Conservation (phyloP, 1,140 invertebrate genomes). For the Mylabris phalerata region DNA sequence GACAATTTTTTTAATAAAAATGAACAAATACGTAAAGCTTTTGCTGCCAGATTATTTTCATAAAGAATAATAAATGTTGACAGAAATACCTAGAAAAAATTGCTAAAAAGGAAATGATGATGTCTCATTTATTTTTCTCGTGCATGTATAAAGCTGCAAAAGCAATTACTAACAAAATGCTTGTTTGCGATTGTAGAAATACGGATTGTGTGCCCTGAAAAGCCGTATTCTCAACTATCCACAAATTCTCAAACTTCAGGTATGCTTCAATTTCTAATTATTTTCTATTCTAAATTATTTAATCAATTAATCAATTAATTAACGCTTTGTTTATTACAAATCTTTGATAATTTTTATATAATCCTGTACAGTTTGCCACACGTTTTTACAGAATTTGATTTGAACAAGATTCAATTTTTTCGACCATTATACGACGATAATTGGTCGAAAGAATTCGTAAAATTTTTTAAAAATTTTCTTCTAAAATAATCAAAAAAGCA, state of each 20-base stretch:
- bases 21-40: background rate
- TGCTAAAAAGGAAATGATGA: background rate
- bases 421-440: background rate
- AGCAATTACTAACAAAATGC: conserved; percentile 35
- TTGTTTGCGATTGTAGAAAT: conserved; percentile 43
- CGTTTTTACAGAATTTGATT: no score
- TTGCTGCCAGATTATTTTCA: conserved; percentile 6
- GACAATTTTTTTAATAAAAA: background rate
- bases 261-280: conserved; percentile 29
- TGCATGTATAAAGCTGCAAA: conserved; percentile 23
- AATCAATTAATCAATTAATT: background rate
- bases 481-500: background rate
- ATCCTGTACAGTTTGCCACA: background rate
- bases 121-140: background rate
- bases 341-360: background rate
- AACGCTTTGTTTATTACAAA: background rate
- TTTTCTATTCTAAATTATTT: conserved; percentile 4
- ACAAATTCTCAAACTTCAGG: conserved; percentile 42
- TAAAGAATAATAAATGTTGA: background rate
- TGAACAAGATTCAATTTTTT: background rate
- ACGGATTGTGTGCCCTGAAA: conserved; percentile 43
- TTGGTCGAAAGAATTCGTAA: background rate
- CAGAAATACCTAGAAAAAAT: background rate
- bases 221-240: conserved; percentile 42
- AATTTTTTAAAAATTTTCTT: background rate